Base-by-base conservation (phyloP, 2,888 invertebrate genomes). In the Periphyllus acericola region DNA sequence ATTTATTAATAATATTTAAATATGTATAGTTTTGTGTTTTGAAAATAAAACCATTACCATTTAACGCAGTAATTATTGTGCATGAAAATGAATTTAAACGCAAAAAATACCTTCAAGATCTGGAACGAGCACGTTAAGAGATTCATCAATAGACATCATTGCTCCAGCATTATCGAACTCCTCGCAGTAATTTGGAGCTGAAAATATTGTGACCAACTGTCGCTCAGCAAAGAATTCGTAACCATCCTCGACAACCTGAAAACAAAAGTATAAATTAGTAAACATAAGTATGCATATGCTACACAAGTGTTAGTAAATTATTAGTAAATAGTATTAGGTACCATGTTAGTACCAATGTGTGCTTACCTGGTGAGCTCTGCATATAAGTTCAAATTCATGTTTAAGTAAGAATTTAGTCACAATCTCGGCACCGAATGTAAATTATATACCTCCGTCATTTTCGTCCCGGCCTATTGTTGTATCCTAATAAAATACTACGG, bases 391-490 rank as follows among this genome's bases (percentile, higher is more conserved):
- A 92, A 99, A 97, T 93, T 99, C 99, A 93, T 99, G 99, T 93
- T 99, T 99, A 93, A 98, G 97, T 92, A 99, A 94, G 94, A 99
- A 99, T 94, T 99, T 99, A 91, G 98, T 97, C 82, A 99, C 99
- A 91, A 99, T 98, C 94, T 99, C 99, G 83, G 98, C 98, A 91
- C 99, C 99, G 92, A 99, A 99, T 52, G 99, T 99, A 93, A 99
- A 99, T 91, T 98, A 98, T 90, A 99, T 99, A 89, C 99, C 99
- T 91, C 99, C 95, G 92, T 99, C 99, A 92, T 99, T 99, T 93
- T 99, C 99, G 87, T 99, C 99, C 99, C 99, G 99, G 52, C 99
- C 99, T 94, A 97, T n/a, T n/a, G n/a, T 97, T 89, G 98, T 98
- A 92, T 97, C 97, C 91, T 91, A 89, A 32, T 89, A 90, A 68